These are phyloP conservation scores for Phalloptychus januarius DNA, from an alignment of 2,797 vertebrate genomes.

Conservation along the genomic window DNA sequence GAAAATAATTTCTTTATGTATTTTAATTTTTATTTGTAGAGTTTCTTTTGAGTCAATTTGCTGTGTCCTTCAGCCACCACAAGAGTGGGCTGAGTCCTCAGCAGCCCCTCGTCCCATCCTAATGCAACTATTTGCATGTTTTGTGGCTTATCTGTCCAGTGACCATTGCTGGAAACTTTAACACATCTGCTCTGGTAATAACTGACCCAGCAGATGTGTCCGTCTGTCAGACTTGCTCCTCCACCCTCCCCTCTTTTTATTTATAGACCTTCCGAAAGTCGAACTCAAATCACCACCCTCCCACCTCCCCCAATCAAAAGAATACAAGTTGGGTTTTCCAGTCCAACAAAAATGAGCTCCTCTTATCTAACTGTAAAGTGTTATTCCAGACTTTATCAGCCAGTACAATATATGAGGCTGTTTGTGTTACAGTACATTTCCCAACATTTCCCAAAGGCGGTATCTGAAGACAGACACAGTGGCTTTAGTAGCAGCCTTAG, in stretches of 20 bases:
- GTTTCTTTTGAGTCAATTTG: background rate
- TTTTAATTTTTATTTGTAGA: background rate
- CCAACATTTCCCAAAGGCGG: constrained; percentile 67
- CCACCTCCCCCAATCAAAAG: too few species aligned
- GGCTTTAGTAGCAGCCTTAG: constrained; percentile 59
- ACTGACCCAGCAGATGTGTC: background rate
- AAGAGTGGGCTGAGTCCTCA: constrained; percentile 1
- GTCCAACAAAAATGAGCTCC: constrained; percentile 23
- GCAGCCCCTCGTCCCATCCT: background rate
- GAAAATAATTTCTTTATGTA: background rate
- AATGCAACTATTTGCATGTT: background rate
- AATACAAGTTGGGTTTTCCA: background rate
- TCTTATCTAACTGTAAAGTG: constrained; percentile 28
- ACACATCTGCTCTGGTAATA: background rate
- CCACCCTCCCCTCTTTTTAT: background rate
- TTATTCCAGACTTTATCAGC: constrained; percentile 56
- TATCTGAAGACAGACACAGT: constrained; percentile 50
- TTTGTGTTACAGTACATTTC: constrained; percentile 73
- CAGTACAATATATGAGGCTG: constrained; percentile 43
- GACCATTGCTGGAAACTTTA: background rate
- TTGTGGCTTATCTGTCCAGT: background rate
- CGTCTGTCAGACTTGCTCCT: background rate
- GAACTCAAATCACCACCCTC: background rate
- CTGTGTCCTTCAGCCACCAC: background rate
- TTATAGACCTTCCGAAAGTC: background rate